Percentiles rank a stretch among this genome's conserved stretches.
These are phyloP conservation scores for Nephotettix cincticeps DNA, from an alignment of 1,140 invertebrate genomes.

Conservation along the genomic window DNA sequence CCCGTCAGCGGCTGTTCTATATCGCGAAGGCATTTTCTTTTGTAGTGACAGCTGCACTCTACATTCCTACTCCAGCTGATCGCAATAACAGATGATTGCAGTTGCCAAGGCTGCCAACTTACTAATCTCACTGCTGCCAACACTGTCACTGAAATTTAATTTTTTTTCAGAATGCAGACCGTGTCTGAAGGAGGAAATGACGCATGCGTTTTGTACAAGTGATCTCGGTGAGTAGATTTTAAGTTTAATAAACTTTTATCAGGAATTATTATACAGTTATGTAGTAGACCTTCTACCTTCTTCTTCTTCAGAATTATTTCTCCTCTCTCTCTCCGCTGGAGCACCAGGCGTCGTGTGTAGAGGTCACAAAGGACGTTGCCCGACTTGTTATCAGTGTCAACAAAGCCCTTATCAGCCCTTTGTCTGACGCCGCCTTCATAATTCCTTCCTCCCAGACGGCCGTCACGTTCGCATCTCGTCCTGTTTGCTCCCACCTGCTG, in stretches of 20 bases:
- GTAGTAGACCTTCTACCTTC: no score
- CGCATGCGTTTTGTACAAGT: conserved; percentile 75
- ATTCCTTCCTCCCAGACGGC: neutral
- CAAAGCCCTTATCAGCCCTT: conserved; percentile 8
- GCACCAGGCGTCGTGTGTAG: no score
- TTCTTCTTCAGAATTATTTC: no score
- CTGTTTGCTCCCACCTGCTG: conserved; percentile 5
- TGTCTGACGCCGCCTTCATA: neutral
- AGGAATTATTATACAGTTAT: no score
- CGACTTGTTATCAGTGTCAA: conserved; percentile 2
- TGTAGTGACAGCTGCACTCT: no score
- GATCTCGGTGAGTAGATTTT: conserved; percentile 64
- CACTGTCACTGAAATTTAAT: conserved; percentile 35
- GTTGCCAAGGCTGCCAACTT: conserved; percentile 6
- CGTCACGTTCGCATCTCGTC: neutral
- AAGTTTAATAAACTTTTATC: no score
- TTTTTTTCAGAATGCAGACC: conserved; percentile 59
- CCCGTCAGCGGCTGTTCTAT: no score
- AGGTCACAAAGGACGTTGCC: neutral
- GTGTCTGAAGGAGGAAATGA: conserved; percentile 70
- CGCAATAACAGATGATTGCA: no score
- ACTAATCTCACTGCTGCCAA: no score
- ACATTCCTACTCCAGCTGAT: no score
- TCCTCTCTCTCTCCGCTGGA: neutral
- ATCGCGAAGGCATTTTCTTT: no score